Base-by-base conservation (phyloP, 2,888 invertebrate species). In the Pyrgus malvae region DNA sequence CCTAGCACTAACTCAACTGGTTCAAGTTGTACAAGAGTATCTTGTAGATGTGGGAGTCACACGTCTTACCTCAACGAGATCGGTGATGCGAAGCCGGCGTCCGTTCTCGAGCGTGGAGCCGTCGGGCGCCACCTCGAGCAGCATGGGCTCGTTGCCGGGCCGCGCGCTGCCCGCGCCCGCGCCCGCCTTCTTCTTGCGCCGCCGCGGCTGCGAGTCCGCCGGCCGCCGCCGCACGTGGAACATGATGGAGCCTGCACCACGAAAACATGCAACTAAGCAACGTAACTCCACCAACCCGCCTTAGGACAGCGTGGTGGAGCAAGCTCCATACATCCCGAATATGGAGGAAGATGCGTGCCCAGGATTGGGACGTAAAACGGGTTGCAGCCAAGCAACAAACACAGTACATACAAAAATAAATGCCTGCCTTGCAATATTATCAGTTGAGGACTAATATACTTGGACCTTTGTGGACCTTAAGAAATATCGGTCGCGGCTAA, bases 221-320 rank as follows among this genome's bases (percentile, higher is more conserved):
- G 98, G 97, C 76, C 98, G 93, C 78, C 97, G 93, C 76, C 98
- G 93, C 80, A 99, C 97, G 90, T 99, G 98, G 85, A 99, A 99
- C 96, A 98, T 98, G 78, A 99, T 96, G 74, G 97, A 97, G 85
- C 98, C 98, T 97, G 87, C 72, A 80, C 59, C 66, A 71, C 11
- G n/a, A n/a, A n/a, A n/a, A 40, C 12, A 23, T 25, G 16, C 27
- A 23, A 9, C 2, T 21, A 23, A 11, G 6, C 17, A 14, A 12
- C 12, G 12, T 25, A 4, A 25, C 1, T 25, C 2, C 2, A 1
- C 2, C 25, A 25, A 25, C n/a, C n/a, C n/a, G n/a, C n/a, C n/a
- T n/a, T n/a, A n/a, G n/a, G n/a, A n/a, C n/a, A n/a, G n/a, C n/a
- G n/a, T n/a, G n/a, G n/a, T n/a, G n/a, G n/a, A n/a, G n/a, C n/a